Percentiles rank a stretch among this genome's conserved stretches.
These are phyloP conservation scores for Sebastes glaucus DNA, from an alignment of 2,797 vertebrate species.

Conservation along the genomic window DNA sequence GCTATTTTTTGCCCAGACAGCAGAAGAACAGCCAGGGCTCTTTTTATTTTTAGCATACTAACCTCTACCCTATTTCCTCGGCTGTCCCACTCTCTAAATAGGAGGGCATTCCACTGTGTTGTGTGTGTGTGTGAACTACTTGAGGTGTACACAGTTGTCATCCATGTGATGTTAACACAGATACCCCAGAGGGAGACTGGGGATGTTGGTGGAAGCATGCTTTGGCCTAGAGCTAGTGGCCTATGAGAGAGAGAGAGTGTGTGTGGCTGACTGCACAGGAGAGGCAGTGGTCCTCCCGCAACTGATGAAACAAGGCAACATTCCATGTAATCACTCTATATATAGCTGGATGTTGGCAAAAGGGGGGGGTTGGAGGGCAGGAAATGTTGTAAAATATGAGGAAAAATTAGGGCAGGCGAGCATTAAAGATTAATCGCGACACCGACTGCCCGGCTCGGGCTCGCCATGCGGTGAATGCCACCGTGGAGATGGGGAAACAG, in stretches of 20 bases:
- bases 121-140: constrained; percentile 17
- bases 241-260: not conserved
- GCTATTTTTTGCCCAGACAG: constrained; percentile 69
- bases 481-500: constrained; percentile 53
- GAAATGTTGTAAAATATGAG: constrained; percentile 75
- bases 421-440: constrained; percentile 78
- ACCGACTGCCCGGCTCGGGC: constrained; percentile 62
- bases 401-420: constrained; percentile 74
- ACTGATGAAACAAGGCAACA: constrained; percentile 74
- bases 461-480: constrained; percentile 65
- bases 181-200: constrained; percentile 42
- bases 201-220: constrained; percentile 35
- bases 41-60: constrained; percentile 77
- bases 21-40: constrained; percentile 60
- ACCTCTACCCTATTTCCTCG: constrained; percentile 77
- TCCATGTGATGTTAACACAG: constrained; percentile 60
- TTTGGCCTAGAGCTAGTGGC: constrained; percentile 45
- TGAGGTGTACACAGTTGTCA: constrained; percentile 62
- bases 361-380: constrained; percentile 37
- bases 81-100: constrained; percentile 65
- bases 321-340: constrained; percentile 73
- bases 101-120: constrained; percentile 57
- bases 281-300: constrained; percentile 38
- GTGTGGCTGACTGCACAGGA: constrained; percentile 23
- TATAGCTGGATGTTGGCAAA: constrained; percentile 51